phyloP scores from a whole-genome alignment of 2,113 vertebrate species.

The Neodon shergylaensis region DNA sequence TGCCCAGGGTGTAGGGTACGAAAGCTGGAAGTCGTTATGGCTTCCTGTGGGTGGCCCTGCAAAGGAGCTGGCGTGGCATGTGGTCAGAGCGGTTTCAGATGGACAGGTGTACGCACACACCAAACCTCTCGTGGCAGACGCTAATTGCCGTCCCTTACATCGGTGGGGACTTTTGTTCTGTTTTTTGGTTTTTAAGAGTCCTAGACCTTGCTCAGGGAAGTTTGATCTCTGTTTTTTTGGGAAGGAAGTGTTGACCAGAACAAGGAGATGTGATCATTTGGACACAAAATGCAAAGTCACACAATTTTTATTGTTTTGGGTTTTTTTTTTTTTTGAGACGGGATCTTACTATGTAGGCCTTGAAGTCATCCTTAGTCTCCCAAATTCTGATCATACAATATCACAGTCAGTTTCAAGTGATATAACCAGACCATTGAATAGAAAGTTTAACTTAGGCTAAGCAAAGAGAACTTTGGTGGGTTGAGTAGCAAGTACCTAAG shows the following conservation, averaged over 20 bases:
- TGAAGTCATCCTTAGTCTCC: neutral
- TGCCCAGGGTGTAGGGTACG: conserved; percentile 35
- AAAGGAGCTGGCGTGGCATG: neutral
- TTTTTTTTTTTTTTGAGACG: neutral
- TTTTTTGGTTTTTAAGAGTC: conserved; percentile 11
- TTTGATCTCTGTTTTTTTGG: conserved; percentile 5
- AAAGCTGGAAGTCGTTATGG: conserved; percentile 73
- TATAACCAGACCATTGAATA: neutral
- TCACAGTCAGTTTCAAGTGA: neutral
- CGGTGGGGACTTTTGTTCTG: neutral
- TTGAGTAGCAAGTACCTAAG: neutral
- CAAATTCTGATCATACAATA: too few species aligned
- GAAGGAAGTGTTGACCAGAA: conserved; percentile 38
- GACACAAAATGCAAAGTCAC: neutral
- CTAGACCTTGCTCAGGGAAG: neutral
- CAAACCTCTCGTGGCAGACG: conserved; percentile 8
- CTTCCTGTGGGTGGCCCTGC: conserved; percentile 64
- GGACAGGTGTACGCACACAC: conserved; percentile 64
- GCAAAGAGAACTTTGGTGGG: neutral
- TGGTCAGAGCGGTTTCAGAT: conserved; percentile 18
- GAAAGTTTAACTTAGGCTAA: neutral
- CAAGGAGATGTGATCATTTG: neutral
- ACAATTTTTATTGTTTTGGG: neutral
- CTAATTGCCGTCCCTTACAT: neutral
- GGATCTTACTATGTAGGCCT: neutral